Percentiles rank a stretch among this genome's conserved stretches.
phyloP scores from a whole-genome alignment of 2,888 invertebrate species.

The Patella ulyssiponensis region DNA sequence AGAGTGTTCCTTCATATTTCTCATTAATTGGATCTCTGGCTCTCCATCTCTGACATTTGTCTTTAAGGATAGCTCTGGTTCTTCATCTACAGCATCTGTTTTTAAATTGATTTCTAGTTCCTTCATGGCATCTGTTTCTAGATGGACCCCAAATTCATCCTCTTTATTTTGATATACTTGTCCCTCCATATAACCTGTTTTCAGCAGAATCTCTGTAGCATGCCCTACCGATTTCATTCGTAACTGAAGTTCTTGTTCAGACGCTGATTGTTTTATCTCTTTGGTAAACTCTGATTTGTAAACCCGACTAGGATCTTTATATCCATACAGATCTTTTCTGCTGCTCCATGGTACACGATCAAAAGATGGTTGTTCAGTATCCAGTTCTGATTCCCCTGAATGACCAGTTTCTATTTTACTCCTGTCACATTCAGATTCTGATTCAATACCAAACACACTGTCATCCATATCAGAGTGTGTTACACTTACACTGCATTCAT shows the following conservation, averaged over 20 bases:
- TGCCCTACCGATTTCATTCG: not conserved
- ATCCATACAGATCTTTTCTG: slow-evolving; percentile 18
- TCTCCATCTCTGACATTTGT: too few species aligned
- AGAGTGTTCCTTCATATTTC: too few species aligned
- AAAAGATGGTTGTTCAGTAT: slow-evolving; percentile 12
- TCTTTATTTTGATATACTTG: too few species aligned
- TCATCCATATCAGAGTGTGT: slow-evolving; percentile 25
- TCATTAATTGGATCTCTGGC: too few species aligned
- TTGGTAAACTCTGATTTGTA: slow-evolving; percentile 21
- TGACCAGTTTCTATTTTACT: slow-evolving; percentile 15
- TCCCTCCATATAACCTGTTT: not conserved
- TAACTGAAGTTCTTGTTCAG: not conserved
- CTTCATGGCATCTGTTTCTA: too few species aligned
- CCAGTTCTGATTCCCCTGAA: slow-evolving; percentile 18
- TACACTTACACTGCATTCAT: slow-evolving; percentile 21
- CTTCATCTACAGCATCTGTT: too few species aligned
- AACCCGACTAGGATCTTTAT: slow-evolving; percentile 5
- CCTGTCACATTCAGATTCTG: slow-evolving; percentile 22
- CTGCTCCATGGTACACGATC: slow-evolving; percentile 14
- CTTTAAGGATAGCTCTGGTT: too few species aligned
- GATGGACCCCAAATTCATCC: too few species aligned
- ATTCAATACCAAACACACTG: slow-evolving; percentile 23
- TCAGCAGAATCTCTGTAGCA: not conserved
- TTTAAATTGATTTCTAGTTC: too few species aligned
- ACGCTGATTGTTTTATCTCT: slow-evolving; percentile 12